Evolutionary conservation across 2,113 vertebrate genomes (phyloP).

Genomic region (Lasiurus cinereus): DNA sequence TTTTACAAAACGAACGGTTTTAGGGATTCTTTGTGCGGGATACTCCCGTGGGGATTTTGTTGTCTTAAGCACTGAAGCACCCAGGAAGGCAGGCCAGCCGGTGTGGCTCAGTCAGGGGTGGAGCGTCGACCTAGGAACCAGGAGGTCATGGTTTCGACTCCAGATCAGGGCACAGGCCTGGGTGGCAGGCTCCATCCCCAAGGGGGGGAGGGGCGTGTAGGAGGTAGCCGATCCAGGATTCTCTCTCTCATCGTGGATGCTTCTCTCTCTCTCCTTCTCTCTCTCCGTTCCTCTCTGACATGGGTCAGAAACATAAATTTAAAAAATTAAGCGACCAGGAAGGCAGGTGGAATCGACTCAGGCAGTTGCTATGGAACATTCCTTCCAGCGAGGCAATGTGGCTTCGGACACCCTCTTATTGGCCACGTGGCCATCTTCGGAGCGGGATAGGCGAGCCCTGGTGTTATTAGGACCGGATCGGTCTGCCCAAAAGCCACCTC

Average conservation of each 20-base stretch:
- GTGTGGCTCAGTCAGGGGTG: too few species aligned
- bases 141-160: too few species aligned
- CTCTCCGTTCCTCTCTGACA: too few species aligned
- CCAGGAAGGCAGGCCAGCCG: too few species aligned
- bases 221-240: too few species aligned
- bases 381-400: not conserved
- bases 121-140: too few species aligned
- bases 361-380: not conserved
- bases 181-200: too few species aligned
- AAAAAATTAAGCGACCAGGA: not conserved
- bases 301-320: too few species aligned
- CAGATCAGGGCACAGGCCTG: too few species aligned
- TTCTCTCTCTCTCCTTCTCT: too few species aligned
- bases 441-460: not conserved
- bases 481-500: not conserved
- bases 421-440: not conserved
- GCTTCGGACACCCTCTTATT: not conserved
- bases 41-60: not conserved
- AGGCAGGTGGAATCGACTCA: not conserved
- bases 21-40: not conserved
- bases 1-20: not conserved
- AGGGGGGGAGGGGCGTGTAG: accelerated
- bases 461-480: not conserved
- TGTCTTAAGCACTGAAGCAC: not conserved
- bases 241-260: too few species aligned